Evolutionary conservation across 2,113 vertebrate genomes (phyloP), one percentile per base, ranked within the genome.

Genomic region (Microtus montanus): DNA sequence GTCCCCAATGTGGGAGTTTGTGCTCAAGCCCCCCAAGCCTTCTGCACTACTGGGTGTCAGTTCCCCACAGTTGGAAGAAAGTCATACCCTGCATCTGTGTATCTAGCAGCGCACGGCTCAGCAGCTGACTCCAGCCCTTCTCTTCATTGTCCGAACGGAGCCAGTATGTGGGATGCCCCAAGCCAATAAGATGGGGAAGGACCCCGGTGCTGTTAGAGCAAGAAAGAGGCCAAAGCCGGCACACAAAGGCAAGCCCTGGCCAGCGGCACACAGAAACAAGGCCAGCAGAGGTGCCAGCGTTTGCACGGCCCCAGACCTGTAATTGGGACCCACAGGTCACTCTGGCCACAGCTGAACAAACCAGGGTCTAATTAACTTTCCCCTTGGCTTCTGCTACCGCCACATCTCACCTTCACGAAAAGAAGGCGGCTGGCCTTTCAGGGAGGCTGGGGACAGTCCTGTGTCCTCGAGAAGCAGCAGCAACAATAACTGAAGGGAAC

Each of bases 291-390:
- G 97, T 95, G 97, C 97, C 97, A 95, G 97, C 96, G 95, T 96
- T 97, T 97, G 95, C 77, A 83, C 96, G 92, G 96, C 98, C 97
- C 96, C 97, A 96, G 97, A 97, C 97, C 98, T 94, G 87, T 97
- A 98, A 98, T 97, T 97, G 98, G 96, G 97, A 97, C 95, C 97
- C 98, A 93, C 97, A 97, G 98, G 98, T 98, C 98, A 98, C 97
- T 97, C 97, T 94, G 97, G 97, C 97, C 96, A 97, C 98, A 98
- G 98, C 97, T 98, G 98, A 98, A 98, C 96, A 98, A 98, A 98
- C 97, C 96, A 98, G 97, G 97, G 97, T 98, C 96, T 98, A 98
- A 98, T 98, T 98, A 98, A 98, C 98, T 98, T 97, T 97, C 97
- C 97, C 96, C 98, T 97, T 95, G 54, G 93, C 97, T 97, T 98